Evolutionary conservation across 2,888 invertebrate species (phyloP), one percentile per base, ranked within the genome.

Genomic region (Amblyjoppa fuscipennis): DNA sequence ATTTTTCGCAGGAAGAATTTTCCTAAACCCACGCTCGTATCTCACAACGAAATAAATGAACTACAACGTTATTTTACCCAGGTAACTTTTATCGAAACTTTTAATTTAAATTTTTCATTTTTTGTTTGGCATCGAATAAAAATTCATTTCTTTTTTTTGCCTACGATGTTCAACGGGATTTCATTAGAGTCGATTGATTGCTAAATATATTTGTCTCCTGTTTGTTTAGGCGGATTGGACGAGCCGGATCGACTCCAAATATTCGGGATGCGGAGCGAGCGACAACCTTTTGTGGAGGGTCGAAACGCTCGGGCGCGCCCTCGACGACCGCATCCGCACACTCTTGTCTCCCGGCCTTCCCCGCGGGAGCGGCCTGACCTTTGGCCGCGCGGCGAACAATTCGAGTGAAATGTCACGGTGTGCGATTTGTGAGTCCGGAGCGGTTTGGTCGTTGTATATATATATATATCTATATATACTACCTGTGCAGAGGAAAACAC

Each of bases 321-420:
- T 51, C 79, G 68, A 68, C 74, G 49, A 59, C 59, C 70, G 53
- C 69, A 25, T 78, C 45, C 20, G 34, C 20, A 34, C 74, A 28
- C 59, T 49, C 41, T 38, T 70, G 45, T 76, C 64, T 49, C 34
- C 38, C 13, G 31, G 20, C 13, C 56, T 38, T 45, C 25, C 80
- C 6, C 38, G 25, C 13, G 34, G 59, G n/a, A 75, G 59, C 81
- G 34, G 38, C 73, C 77, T 81, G 84, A 84, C 84, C 81, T 84
- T 84, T 84, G 51, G 84, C 77, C 73, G 81, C 77, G 74, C 56
- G 61, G 51, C 74, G 64, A 66, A 81, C 73, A 74, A 81, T 81
- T 75, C 66, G 31, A 31, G 70, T 34, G 41, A 73, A 73, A 73
- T 73, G 79, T 80, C 71, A 70, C 79, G 71, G 61, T 64, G 64